Evolutionary conservation across 1,140 invertebrate genomes (phyloP).

Genomic region (Whitmania pigra): DNA sequence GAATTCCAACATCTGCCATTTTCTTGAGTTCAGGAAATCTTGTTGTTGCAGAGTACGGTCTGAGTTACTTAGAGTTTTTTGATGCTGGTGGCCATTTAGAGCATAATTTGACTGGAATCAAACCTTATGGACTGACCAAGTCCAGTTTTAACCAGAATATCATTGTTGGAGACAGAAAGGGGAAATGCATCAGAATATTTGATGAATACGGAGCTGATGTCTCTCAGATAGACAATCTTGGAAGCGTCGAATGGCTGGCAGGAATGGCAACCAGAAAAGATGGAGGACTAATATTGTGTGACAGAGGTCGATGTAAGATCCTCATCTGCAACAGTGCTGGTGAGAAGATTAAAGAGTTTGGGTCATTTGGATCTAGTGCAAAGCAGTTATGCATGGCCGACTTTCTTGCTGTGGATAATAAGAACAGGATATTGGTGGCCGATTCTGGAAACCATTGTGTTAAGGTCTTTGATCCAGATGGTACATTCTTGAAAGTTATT

Average conservation of each 20-base stretch:
- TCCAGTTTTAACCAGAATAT: slow-evolving; percentile 13
- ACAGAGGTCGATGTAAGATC: slow-evolving; percentile 19
- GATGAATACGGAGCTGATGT: slow-evolving; percentile 21
- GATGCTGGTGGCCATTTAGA: slow-evolving; percentile 15
- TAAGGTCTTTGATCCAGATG: slow-evolving; percentile 29
- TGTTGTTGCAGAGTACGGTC: slow-evolving; percentile 24
- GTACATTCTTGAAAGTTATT: slow-evolving; percentile 46
- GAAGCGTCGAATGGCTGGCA: slow-evolving; percentile 21
- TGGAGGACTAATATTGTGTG: slow-evolving; percentile 18
- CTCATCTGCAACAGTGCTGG: slow-evolving; percentile 15
- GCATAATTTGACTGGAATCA: slow-evolving; percentile 17
- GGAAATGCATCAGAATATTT: slow-evolving; percentile 20
- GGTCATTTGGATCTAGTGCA: slow-evolving; percentile 20
- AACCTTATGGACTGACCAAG: slow-evolving; percentile 20
- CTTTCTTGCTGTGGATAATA: slow-evolving; percentile 23
- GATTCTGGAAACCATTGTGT: slow-evolving; percentile 35
- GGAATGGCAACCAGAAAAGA: slow-evolving; percentile 19
- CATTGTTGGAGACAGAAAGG: slow-evolving; percentile 18
- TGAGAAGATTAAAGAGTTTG: slow-evolving; percentile 21
- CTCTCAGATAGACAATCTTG: slow-evolving; percentile 14
- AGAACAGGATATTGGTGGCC: slow-evolving; percentile 29
- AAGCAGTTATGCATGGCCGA: slow-evolving; percentile 24
- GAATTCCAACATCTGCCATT: slow-evolving; percentile 19
- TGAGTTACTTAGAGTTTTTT: slow-evolving; percentile 20
- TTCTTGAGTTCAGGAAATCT: slow-evolving; percentile 9